These are phyloP conservation scores for Elephantulus edwardii DNA, from an alignment of 2,113 vertebrate genomes.

Conservation along the genomic window DNA sequence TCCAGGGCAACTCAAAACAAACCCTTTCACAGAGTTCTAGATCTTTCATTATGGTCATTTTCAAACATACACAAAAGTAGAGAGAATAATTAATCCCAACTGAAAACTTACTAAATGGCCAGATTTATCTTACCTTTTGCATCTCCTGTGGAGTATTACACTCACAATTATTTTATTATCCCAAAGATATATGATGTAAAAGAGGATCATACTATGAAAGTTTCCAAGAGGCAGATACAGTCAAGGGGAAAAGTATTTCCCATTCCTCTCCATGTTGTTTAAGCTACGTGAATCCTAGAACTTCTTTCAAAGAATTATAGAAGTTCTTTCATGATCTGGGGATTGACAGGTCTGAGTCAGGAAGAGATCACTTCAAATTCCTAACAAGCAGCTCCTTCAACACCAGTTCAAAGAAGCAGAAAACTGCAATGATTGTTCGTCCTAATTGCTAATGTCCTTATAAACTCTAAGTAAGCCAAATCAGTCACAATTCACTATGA, in stretches of 20 bases:
- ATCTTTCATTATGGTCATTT: not conserved
- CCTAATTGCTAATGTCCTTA: not conserved
- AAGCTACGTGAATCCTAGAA: not conserved
- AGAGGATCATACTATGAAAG: not conserved
- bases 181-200: conserved; percentile 6
- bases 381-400: not conserved
- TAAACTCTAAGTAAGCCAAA: not conserved
- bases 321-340: not conserved
- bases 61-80: not conserved
- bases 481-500: not conserved
- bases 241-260: not conserved
- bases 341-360: not conserved
- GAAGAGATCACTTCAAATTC: not conserved
- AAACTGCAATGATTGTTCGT: not conserved
- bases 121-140: not conserved
- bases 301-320: not conserved
- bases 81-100: not conserved
- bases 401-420: not conserved
- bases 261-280: not conserved
- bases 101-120: not conserved
- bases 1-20: not conserved
- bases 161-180: conserved; percentile 37
- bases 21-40: not conserved
- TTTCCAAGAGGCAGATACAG: not conserved
- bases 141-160: not conserved